Evolutionary conservation across 2,888 invertebrate species (phyloP).

Genomic region (Drosophila yooni): DNA sequence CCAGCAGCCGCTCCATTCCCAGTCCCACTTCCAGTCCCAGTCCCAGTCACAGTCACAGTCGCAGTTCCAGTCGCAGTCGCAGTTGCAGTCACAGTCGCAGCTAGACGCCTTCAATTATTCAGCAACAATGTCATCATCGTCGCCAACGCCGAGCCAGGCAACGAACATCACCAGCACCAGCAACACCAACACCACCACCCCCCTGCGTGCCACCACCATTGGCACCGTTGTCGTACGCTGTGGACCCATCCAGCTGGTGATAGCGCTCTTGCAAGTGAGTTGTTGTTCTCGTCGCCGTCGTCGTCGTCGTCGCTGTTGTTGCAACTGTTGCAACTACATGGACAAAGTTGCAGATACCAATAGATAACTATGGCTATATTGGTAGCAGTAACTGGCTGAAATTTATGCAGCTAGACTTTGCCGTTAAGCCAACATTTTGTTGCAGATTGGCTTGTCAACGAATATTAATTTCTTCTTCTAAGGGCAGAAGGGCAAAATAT

Average conservation of each 20-base stretch:
- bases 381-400: slow-evolving; percentile 24
- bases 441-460: slow-evolving; percentile 16
- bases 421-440: slow-evolving; percentile 34
- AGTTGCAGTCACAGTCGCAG: slow-evolving; percentile 65
- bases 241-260: slow-evolving; percentile 93
- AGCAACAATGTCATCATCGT: slow-evolving; percentile 82
- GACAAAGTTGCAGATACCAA: slow-evolving; percentile 46
- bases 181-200: slow-evolving; percentile 26
- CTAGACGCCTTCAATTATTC: slow-evolving; percentile 80
- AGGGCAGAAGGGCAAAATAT: not conserved
- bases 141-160: slow-evolving; percentile 80
- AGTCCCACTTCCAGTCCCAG: not conserved
- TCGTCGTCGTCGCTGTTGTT: slow-evolving; percentile 1
- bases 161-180: slow-evolving; percentile 15
- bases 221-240: slow-evolving; percentile 96
- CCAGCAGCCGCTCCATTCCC: slow-evolving; percentile 44
- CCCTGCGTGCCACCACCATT: slow-evolving; percentile 90
- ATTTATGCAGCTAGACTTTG: slow-evolving; percentile 37
- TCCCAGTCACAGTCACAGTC: not conserved
- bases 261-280: slow-evolving; percentile 93
- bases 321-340: slow-evolving; percentile 26
- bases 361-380: slow-evolving; percentile 34
- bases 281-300: slow-evolving; percentile 25
- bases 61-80: slow-evolving; percentile 52
- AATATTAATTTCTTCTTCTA: not conserved